Evolutionary conservation across 30 jellyfish, hydroid and myxozoan species (phyloP).

Genomic region (Aurelia coerulea): DNA sequence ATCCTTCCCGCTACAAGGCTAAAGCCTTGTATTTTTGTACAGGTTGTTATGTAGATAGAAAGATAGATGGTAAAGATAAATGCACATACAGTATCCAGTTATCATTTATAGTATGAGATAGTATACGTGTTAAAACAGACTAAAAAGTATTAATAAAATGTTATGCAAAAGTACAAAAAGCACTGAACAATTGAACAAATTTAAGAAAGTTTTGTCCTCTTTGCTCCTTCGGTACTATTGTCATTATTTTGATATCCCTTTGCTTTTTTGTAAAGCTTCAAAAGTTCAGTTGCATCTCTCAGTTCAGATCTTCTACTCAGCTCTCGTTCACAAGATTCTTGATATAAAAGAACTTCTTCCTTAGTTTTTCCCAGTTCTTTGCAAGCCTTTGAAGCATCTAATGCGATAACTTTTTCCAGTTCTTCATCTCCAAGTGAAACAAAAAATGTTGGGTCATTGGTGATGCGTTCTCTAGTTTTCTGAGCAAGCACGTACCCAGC

Average conservation of each 20-base stretch:
- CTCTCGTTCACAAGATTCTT: slow-evolving; percentile 64
- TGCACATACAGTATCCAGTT: too few species aligned
- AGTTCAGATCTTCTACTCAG: slow-evolving; percentile 43
- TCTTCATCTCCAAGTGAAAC: slow-evolving; percentile 33
- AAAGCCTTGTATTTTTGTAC: too few species aligned
- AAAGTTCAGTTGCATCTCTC: slow-evolving; percentile 50
- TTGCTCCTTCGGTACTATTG: not conserved
- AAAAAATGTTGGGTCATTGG: slow-evolving; percentile 54
- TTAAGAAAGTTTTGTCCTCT: not conserved
- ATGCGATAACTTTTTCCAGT: slow-evolving; percentile 33
- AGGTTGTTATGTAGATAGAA: too few species aligned
- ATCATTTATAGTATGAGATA: too few species aligned
- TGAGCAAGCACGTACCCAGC: slow-evolving; percentile 31
- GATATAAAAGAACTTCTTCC: slow-evolving; percentile 36
- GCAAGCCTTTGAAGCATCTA: slow-evolving; percentile 28
- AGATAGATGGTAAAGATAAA: too few species aligned
- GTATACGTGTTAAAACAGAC: too few species aligned
- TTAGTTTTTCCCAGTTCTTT: slow-evolving; percentile 18
- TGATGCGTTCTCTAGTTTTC: slow-evolving; percentile 14
- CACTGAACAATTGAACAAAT: too few species aligned
- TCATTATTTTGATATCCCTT: not conserved
- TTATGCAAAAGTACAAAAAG: too few species aligned
- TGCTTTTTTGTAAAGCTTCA: not conserved
- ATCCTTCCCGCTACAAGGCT: too few species aligned
- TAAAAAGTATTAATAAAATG: too few species aligned